Evolutionary conservation across 2,888 invertebrate species (phyloP), one percentile per base, ranked within the genome.

Genomic region (Sminthurides aquaticus): DNA sequence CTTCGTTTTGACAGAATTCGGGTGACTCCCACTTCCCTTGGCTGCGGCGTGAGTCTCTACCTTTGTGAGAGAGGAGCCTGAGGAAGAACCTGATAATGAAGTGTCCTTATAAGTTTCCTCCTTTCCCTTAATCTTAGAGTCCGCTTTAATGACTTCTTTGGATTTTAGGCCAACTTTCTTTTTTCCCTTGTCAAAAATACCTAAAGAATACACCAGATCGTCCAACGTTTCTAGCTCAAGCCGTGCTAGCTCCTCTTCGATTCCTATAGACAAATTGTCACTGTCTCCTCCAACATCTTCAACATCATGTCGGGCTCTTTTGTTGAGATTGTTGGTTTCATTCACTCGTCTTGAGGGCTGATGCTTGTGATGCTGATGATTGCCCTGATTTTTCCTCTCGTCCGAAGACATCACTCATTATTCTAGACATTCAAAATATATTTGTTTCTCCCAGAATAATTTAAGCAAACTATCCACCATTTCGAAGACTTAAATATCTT

Each of bases 241-340:
- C 15, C 66, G 66, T n/a, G 71, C 69, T 20, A 74, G 60, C 60
- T 72, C 74, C 22, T 70, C 72, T 24, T 72, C 74, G 57, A 72
- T 71, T 57, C 69, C 69, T 59, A 72, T 65, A 1, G 66, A 52
- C 11, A 68, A 66, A 57, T 62, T 71, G 22, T 67, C 66, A 11
- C 57, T 34, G 29, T 52, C 58, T 34, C 52, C 62, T 2, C 29
- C 64, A 15, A 55, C 59, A 64, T 57, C 43, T 28, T 2, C 58
- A 8, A 3, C 28, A 20, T 20, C 34, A 18, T 34, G 15, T 18
- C 2, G 2, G 15, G n/a, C 54, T 54, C 52, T 22, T 5, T 52
- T 52, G 52, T 22, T 8, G 5, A 18, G 11, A 18, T 52, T 5
- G 5, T 52, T 20, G 22, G 25, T 5, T 1, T 20, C 5, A 52